A percentile compares a stretch with the other conserved stretches of the same genome.
These are phyloP conservation scores for Nephila pilipes DNA, from an alignment of 1,140 invertebrate genomes.

Conservation along the genomic window DNA sequence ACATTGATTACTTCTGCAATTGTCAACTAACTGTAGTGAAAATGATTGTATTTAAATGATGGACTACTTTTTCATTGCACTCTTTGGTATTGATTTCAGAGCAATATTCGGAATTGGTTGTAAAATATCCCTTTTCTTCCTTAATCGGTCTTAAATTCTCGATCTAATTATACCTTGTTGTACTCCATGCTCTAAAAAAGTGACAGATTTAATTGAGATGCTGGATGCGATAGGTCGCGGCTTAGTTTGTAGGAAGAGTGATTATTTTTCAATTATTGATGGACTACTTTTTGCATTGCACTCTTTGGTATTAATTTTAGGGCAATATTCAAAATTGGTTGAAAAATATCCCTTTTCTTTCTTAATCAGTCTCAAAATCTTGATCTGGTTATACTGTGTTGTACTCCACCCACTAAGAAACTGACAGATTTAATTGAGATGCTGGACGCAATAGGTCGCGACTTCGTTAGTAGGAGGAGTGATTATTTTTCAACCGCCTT, in stretches of 20 bases:
- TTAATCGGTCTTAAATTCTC: slow-evolving; percentile 12
- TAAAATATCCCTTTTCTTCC: not conserved
- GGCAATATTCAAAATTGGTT: not conserved
- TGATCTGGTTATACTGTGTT: not conserved
- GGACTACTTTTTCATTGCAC: too few relatives aligned
- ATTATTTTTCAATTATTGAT: slow-evolving; percentile 52
- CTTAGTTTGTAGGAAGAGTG: slow-evolving; percentile 54
- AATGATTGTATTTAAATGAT: too few relatives aligned
- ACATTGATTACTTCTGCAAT: too few relatives aligned
- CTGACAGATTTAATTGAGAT: slow-evolving; percentile 64
- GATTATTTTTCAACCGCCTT: slow-evolving; percentile 66
- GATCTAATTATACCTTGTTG: not conserved
- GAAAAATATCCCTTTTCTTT: not conserved
- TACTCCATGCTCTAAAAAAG: slow-evolving; percentile 31
- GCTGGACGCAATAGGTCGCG: slow-evolving; percentile 48
- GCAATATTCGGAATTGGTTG: not conserved
- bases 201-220: slow-evolving; percentile 64
- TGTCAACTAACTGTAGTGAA: too few relatives aligned
- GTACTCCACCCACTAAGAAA: slow-evolving; percentile 36
- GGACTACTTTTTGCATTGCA: too few relatives aligned
- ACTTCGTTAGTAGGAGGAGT: slow-evolving; percentile 62
- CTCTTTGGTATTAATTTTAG: not conserved
- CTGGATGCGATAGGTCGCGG: slow-evolving; percentile 48
- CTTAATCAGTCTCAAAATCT: slow-evolving; percentile 11
- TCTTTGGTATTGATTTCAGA: not conserved